Conservation (phyloP, 2,888 invertebrate genomes). For the Thereva unica region DNA sequence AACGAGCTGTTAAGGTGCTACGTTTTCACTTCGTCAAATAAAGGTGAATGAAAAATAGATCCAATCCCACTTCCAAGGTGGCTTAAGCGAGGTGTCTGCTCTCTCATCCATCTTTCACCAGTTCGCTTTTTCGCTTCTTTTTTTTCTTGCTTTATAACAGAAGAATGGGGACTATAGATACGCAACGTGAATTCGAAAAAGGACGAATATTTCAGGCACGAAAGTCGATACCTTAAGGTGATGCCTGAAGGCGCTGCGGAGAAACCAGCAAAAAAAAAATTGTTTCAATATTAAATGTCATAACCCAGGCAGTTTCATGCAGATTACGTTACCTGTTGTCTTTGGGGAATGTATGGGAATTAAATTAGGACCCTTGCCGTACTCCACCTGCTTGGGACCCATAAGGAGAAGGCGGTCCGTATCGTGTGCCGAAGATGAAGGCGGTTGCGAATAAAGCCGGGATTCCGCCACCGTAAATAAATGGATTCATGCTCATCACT, state of each 20-base stretch:
- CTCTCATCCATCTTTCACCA: neutral
- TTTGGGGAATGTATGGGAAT: conserved; percentile 7
- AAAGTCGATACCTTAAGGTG: conserved; percentile 4
- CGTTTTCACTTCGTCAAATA: neutral
- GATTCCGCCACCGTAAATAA: conserved; percentile 2
- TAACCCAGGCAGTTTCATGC: conserved; percentile 20
- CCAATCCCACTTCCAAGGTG: conserved; percentile 19
- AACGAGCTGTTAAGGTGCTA: no score
- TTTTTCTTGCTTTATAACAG: conserved; percentile 1
- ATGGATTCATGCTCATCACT: conserved; percentile 7
- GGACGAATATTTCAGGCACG: conserved; percentile 12
- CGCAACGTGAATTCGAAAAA: neutral
- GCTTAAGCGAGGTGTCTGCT: neutral
- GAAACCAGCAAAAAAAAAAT: conserved; percentile 6
- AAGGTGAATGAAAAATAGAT: conserved; percentile 25
- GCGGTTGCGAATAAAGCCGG: neutral
- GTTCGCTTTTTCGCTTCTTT: neutral
- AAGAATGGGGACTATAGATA: neutral
- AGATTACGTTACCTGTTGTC: conserved; percentile 31
- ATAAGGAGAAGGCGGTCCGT: neutral
- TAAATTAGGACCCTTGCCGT: conserved; percentile 6
- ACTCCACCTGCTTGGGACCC: neutral
- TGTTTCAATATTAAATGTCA: conserved; percentile 30
- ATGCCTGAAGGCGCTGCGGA: neutral
- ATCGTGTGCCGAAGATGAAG: neutral